Evolutionary conservation across 2,888 invertebrate species (phyloP), one percentile per base, ranked within the genome.

Genomic region (Adela reaumurella): DNA sequence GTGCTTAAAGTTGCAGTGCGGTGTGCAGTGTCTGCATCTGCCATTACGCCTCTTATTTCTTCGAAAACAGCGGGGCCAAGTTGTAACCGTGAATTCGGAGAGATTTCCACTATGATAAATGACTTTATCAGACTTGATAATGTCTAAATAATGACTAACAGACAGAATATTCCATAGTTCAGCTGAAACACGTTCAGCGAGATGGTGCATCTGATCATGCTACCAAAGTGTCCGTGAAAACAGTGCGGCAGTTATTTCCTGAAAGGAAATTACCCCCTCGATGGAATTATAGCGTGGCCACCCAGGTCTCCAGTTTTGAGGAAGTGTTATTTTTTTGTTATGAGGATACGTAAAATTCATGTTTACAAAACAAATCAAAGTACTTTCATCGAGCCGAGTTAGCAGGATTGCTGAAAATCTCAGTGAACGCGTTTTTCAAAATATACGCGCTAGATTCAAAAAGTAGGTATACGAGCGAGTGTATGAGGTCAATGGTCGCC

Each of bases 361-460:
- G 24, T 24, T 24, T 43, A 47, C 19, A 45, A 47, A 29, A 45
- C 19, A 45, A 45, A 48, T 42, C 47, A 35, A 19, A 41, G 19
- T 42, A 41, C 42, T 42, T 20, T 48, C 28, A n/a, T 43, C 43
- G 43, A 43, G 28, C 20, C 29, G 35, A 48, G 29, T 45, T 29
- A 45, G 16, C 45, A 45, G 45, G 43, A 49, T 47, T 47, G 19
- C 47, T 47, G 45, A 51, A 47, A 16, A 47, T 18, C 47, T 51
- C 16, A 49, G 24, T 49, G 46, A 51, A 46, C 49, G 46, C 24
- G 46, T 52, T 43, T 48, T 44, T 24, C 46, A 48, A 46, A 52
- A 52, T 42, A 50, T 48, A 46, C 48, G 50, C 46, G 52, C 50
- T 48, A 49, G 52, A 52, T 46, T 52, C 35, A 46, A 50, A 50